phyloP scores from a whole-genome alignment of 2,888 invertebrate species.

The Zhengitettix transpicula region DNA sequence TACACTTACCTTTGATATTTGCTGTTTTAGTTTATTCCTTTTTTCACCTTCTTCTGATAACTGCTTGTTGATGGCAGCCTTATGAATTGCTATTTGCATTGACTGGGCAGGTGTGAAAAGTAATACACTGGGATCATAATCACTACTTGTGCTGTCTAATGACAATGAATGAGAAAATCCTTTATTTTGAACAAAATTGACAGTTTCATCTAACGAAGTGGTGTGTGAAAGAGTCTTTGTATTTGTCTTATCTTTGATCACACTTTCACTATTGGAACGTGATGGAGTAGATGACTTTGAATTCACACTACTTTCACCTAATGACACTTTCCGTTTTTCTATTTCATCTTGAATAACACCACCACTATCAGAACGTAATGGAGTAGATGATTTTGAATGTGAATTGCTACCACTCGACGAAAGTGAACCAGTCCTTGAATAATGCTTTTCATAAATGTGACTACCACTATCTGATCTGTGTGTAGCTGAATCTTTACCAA shows the following conservation, averaged over 20 bases:
- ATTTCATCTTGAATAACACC: not conserved
- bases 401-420: constrained; percentile 2
- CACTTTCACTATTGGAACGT: not conserved
- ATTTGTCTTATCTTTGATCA: not conserved
- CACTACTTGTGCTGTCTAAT: constrained; percentile 10
- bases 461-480: not conserved
- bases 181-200: not conserved
- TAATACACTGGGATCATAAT: constrained; percentile 22
- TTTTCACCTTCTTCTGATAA: constrained; percentile 22
- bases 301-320: not conserved
- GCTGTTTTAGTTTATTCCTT: not conserved
- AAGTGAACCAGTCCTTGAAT: not conserved
- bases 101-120: constrained; percentile 25
- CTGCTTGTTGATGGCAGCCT: constrained; percentile 27
- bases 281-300: constrained; percentile 1
- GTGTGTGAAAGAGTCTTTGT: constrained; percentile 1
- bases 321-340: not conserved
- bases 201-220: constrained; percentile 1
- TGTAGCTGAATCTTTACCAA: not conserved
- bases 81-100: constrained; percentile 25
- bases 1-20: not conserved
- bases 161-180: constrained; percentile 4
- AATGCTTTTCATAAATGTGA: not conserved
- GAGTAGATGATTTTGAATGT: constrained; percentile 3
- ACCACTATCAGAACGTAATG: constrained; percentile 11